phyloP scores from a whole-genome alignment of 2,113 vertebrate species.

The Bujurquina vittata region DNA sequence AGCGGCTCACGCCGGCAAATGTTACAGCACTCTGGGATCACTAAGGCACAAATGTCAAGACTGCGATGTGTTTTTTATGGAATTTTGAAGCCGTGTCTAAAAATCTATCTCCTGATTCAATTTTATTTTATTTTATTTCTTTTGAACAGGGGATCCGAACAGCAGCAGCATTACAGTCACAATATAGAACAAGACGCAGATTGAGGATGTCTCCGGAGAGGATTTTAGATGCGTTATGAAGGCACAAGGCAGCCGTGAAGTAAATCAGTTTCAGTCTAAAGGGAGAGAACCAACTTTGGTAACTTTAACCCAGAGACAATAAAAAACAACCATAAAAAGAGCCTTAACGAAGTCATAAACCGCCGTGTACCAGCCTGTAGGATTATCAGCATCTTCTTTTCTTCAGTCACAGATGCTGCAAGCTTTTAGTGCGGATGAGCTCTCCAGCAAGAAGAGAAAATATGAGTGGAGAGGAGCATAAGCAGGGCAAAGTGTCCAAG shows the following conservation, averaged over 20 bases:
- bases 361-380: too few relatives aligned
- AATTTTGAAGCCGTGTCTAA: not conserved
- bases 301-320: not conserved
- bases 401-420: not conserved
- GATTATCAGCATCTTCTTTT: not conserved
- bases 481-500: not conserved
- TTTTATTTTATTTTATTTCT: too few relatives aligned
- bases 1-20: not conserved
- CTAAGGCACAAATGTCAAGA: not conserved
- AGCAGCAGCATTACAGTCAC: not conserved
- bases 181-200: not conserved
- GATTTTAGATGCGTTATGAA: not conserved
- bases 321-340: not conserved
- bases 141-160: not conserved
- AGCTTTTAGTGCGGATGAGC: not conserved
- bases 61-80: not conserved
- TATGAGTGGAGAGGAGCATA: rapidly evolving
- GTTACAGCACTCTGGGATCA: not conserved
- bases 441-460: not conserved
- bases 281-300: not conserved
- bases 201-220: not conserved
- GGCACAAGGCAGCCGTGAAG: not conserved
- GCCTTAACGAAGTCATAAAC: not conserved
- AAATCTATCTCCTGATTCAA: not conserved
- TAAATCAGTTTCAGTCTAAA: slow-evolving; percentile 4